Evolutionary conservation across 2,888 invertebrate species (phyloP), one percentile per base, ranked within the genome.

Genomic region (Drosophila ezoana): DNA sequence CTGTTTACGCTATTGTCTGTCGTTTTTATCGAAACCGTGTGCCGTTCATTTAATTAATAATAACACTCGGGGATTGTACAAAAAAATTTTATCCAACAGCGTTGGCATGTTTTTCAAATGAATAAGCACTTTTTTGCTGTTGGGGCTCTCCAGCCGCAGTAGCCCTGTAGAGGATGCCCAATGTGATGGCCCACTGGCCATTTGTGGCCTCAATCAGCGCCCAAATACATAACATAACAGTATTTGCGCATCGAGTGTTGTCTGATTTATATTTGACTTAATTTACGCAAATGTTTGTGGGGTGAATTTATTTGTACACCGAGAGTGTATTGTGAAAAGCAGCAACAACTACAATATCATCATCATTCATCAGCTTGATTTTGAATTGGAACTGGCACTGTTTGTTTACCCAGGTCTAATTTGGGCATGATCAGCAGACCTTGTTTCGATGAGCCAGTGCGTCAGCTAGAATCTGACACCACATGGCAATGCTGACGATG

Each of bases 191-290:
- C 13, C 38, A 64, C 44, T 61, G 61, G 20, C 51, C 64, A 63
- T 33, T 65, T 48, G 69, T 44, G 52, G 52, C 62, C 47, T 52
- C 81, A 62, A 77, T 68, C 81, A 75, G 62, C 60, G 45, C 37
- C 73, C 53, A 63, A 71, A 82, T 71, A 61, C 35, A 37, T 18
- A 43, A 61, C 35, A 44, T 16, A 43, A n/a, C n/a, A 60, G 49
- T 33, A 86, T 83, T 86, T 71, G 78, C 84, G 47, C 81, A 87
- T 88, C 78, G 89, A 88, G 89, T 81, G 79, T 68, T 68, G 53
- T 85, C 70, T 88, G 84, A 87, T 87, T 81, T 77, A 77, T 87
- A 88, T 83, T 87, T 72, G 68, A 87, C 75, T 84, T 79, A 88
- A 88, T 84, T 84, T 84, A 76, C 72, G 68, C 52, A 66, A 51